Evolutionary conservation across 2,888 invertebrate species (phyloP), one percentile per base, ranked within the genome.

Genomic region (Lymantria dispar): DNA sequence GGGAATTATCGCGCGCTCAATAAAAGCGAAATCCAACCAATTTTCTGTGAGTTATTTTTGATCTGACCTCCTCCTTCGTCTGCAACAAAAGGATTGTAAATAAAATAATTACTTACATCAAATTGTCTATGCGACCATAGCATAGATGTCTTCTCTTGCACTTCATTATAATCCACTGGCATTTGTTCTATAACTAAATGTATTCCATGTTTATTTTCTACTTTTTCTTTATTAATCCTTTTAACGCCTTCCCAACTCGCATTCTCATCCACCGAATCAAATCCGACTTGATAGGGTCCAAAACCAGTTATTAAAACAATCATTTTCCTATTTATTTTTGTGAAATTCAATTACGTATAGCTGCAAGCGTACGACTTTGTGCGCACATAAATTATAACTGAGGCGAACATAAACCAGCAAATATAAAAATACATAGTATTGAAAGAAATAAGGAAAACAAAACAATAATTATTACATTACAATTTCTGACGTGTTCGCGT

Each of bases 191-290:
- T n/a, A 38, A 38, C 12, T 12, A 38, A 38, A 38, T 38, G 7
- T 38, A 38, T 12, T 1, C 38, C 43, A 1, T 56, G n/a, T 38
- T 38, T 38, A 7, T 9, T n/a, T n/a, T 38, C 38, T 3, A 38
- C n/a, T 38, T 89, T 77, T 22, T 89, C 54, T 54, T 92, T 87
- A 40, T 92, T 86, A 62, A 95, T 85, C 45, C 92, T 72, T 72
- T 94, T 93, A 0, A 96, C 96, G 8, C 95, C 94, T 76, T 95
- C 94, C 96, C 96, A 97, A 76, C 97, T 97, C 0, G 97, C 94
- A 78, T 97, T 97, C 10, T 94, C 85, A 13, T 82, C 78, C 72
- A 96, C 94, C 31, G 84, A 83, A 5, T 85, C 80, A n/a, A 38
- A 38, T 2, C 12, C n/a, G 7, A 9, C 1, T 8, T 13, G 80